Conservation (phyloP, 2,888 invertebrate species). For the Acronicta leporina region DNA sequence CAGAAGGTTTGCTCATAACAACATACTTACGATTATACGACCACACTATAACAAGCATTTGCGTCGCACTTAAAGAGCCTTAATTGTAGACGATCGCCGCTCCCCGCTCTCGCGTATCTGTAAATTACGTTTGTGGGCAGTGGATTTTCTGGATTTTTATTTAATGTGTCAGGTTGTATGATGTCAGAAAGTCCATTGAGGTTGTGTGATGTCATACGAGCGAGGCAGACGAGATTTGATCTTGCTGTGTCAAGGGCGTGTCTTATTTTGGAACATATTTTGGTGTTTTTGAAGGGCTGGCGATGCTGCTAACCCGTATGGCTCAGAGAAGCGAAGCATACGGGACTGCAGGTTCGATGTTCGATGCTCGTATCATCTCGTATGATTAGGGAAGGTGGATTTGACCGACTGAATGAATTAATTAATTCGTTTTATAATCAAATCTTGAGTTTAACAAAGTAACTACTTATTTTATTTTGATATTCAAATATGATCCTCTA, state of each 20-base stretch:
- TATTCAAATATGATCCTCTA: too few relatives aligned
- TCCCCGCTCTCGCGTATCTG: too few relatives aligned
- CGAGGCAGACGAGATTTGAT: constrained; percentile 31
- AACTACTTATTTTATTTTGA: too few relatives aligned
- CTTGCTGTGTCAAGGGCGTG: constrained; percentile 52
- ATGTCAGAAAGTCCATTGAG: constrained; percentile 42
- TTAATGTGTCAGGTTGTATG: constrained; percentile 18
- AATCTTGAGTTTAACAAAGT: too few relatives aligned
- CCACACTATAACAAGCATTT: not conserved
- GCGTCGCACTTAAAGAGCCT: too few relatives aligned
- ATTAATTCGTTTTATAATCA: not conserved
- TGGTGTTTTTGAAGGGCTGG: not conserved
- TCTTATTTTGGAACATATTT: constrained; percentile 29
- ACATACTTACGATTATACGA: not conserved
- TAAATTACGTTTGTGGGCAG: too few relatives aligned
- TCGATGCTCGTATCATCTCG: not conserved
- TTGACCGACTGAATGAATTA: not conserved
- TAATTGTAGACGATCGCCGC: too few relatives aligned
- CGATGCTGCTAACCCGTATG: not conserved
- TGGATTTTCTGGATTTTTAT: constrained; percentile 24
- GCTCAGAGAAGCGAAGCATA: not conserved
- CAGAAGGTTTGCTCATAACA: constrained; percentile 24
- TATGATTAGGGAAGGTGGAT: not conserved
- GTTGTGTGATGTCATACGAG: constrained; percentile 51
- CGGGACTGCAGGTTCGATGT: not conserved